Conservation (phyloP, 2,797 vertebrate genomes). For the Cyprinella venusta region DNA sequence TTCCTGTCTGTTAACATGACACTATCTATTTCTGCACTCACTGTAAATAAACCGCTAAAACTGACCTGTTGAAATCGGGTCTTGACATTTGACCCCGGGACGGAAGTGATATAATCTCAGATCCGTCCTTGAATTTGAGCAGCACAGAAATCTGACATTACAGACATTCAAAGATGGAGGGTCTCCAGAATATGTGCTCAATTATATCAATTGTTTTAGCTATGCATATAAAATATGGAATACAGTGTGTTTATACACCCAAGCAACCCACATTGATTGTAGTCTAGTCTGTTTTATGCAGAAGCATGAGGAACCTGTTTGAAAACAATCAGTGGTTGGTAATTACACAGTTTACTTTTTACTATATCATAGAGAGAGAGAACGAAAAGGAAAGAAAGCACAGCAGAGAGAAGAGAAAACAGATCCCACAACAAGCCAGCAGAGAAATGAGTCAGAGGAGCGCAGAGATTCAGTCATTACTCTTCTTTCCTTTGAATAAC, state of each 20-base stretch:
- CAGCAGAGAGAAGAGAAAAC: background rate
- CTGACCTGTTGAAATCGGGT: conserved; percentile 28
- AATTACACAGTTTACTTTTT: conserved; percentile 22
- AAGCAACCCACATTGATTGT: background rate
- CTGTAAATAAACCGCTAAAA: conserved; percentile 14
- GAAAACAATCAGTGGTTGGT: conserved; percentile 9
- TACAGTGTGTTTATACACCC: background rate
- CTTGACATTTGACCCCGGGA: background rate
- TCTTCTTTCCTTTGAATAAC: conserved; percentile 41
- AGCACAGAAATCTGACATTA: background rate
- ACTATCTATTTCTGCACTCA: conserved; percentile 23
- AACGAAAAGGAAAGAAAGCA: background rate
- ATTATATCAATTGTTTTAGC: background rate
- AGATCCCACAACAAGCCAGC: conserved; percentile 14
- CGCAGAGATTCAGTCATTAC: conserved; percentile 15
- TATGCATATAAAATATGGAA: background rate
- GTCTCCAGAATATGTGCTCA: background rate
- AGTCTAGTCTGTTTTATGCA: background rate
- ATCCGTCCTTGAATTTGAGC: conserved; percentile 20
- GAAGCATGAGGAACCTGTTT: background rate
- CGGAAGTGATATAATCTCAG: background rate
- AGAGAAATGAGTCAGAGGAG: conserved; percentile 32
- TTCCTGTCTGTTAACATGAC: conserved; percentile 24
- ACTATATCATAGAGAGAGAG: background rate
- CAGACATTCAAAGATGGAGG: background rate